Evolutionary conservation across 1,140 invertebrate genomes (phyloP).

Genomic region (Polypedilum vanderplanki): DNA sequence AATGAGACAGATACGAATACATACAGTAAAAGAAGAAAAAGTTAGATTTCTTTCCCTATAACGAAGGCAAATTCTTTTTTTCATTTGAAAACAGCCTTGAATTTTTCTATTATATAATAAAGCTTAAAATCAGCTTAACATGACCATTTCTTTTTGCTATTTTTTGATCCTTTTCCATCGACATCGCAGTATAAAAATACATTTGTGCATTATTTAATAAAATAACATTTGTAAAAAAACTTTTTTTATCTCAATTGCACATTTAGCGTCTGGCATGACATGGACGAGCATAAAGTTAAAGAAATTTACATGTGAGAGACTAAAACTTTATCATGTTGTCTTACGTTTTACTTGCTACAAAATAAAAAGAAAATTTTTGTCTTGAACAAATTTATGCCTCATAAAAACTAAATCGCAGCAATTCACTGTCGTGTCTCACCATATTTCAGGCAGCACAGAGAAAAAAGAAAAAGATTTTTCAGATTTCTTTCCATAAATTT

Average conservation of each 20-base stretch:
- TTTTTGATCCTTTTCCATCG: not conserved
- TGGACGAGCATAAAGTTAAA: not conserved
- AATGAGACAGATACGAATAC: not conserved
- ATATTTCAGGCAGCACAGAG: not conserved
- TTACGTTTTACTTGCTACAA: not conserved
- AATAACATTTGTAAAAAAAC: not conserved
- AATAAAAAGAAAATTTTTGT: not conserved
- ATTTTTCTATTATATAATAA: not conserved
- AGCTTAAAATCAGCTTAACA: not conserved
- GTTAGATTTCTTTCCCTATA: not conserved
- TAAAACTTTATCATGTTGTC: not conserved
- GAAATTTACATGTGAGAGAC: not conserved
- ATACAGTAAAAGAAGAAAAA: not conserved
- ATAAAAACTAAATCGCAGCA: constrained; percentile 11
- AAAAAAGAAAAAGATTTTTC: not conserved
- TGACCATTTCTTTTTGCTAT: not conserved
- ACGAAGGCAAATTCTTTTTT: not conserved
- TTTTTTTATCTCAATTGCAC: not conserved
- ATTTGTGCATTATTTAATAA: not conserved
- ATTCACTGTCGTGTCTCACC: not conserved
- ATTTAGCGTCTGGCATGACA: not conserved
- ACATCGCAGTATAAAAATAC: not conserved
- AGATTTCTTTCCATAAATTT: constrained; percentile 7
- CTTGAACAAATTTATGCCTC: not conserved
- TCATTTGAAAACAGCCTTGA: not conserved